A percentile compares a stretch with the other conserved stretches of the same genome.
Evolutionary conservation across 2,888 invertebrate species (phyloP).

Genomic region (Hylaea fasciaria): DNA sequence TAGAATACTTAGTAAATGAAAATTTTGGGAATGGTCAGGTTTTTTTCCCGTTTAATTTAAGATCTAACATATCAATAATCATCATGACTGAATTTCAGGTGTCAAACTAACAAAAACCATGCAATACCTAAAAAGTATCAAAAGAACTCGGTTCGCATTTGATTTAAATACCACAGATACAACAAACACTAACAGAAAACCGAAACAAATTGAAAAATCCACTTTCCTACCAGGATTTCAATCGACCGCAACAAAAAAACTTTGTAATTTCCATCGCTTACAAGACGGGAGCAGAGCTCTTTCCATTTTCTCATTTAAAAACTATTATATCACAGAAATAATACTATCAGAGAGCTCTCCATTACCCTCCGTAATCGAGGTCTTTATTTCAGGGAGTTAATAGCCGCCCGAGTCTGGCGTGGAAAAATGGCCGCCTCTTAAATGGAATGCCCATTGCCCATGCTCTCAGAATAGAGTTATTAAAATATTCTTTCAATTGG

Average conservation of each 20-base stretch:
- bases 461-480: slow-evolving; percentile 61
- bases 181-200: background rate
- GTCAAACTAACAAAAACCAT: too few relatives aligned
- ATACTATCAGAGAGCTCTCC: slow-evolving; percentile 48
- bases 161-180: too few relatives aligned
- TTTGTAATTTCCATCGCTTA: slow-evolving; percentile 6
- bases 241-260: background rate
- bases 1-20: too few relatives aligned
- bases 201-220: background rate
- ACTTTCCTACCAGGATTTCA: background rate
- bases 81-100: too few relatives aligned
- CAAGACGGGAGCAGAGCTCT: slow-evolving; percentile 4
- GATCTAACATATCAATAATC: too few relatives aligned
- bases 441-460: slow-evolving; percentile 56
- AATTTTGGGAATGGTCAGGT: too few relatives aligned
- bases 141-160: too few relatives aligned
- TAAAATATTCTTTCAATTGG: slow-evolving; percentile 68
- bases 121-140: too few relatives aligned
- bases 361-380: slow-evolving; percentile 63
- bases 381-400: slow-evolving; percentile 64
- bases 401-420: slow-evolving; percentile 53
- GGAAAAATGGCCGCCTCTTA: slow-evolving; percentile 64
- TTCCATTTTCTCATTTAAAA: slow-evolving; percentile 38
- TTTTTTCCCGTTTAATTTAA: too few relatives aligned
- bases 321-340: slow-evolving; percentile 40